phyloP scores from a whole-genome alignment of 2,888 invertebrate genomes.

The Sacculina carcini region DNA sequence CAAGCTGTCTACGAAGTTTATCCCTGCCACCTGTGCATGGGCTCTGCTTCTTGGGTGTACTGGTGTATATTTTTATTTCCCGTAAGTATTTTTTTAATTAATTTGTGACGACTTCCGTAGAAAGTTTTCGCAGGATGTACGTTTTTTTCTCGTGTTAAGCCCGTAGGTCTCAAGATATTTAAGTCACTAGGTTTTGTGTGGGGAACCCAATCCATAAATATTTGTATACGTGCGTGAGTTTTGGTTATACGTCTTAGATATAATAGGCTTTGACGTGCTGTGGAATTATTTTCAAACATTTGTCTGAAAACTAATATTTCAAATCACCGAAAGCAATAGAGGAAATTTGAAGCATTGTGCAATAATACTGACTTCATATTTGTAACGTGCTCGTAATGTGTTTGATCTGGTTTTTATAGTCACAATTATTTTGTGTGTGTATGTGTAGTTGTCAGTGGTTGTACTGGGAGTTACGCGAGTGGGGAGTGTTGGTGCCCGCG shows the following conservation, averaged over 20 bases:
- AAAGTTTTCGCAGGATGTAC: too few relatives aligned
- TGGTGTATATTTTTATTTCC: conserved; percentile 82
- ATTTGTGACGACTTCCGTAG: too few relatives aligned
- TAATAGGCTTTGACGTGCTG: too few relatives aligned
- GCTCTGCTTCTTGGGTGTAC: conserved; percentile 75
- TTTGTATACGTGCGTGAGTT: not conserved
- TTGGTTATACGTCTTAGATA: too few relatives aligned
- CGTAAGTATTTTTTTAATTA: conserved; percentile 43
- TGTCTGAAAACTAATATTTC: too few relatives aligned
- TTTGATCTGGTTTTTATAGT: not conserved
- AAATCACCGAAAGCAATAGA: too few relatives aligned
- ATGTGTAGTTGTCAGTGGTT: conserved; percentile 59
- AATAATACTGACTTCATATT: too few relatives aligned
- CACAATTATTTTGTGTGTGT: conserved; percentile 14
- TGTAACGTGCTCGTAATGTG: not conserved
- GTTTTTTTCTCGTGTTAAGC: not conserved
- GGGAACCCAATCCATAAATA: not conserved
- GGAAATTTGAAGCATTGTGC: too few relatives aligned
- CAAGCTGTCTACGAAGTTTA: conserved; percentile 82
- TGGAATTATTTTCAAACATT: too few relatives aligned
- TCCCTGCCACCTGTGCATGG: conserved; percentile 98
- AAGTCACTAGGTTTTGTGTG: not conserved
- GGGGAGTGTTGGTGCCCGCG: conserved; percentile 41
- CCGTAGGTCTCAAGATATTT: not conserved
- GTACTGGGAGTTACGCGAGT: conserved; percentile 42